Percentiles rank a stretch among this genome's conserved stretches.
phyloP scores from a whole-genome alignment of 2,888 invertebrate genomes.

The Zaprionus bogoriensis region DNA sequence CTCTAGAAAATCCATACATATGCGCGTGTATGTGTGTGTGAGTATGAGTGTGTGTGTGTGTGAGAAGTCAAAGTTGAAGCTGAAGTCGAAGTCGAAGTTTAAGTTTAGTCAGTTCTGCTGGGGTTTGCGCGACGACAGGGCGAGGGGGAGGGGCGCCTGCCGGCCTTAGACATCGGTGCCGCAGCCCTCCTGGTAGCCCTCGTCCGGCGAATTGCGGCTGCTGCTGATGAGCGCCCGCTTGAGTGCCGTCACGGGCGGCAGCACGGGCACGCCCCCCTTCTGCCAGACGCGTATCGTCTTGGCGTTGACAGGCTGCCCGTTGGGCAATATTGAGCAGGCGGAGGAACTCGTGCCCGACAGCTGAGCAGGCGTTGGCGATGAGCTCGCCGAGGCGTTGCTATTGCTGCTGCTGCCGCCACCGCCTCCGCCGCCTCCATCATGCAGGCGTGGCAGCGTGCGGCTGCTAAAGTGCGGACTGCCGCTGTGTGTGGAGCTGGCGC shows the following conservation, averaged over 20 bases:
- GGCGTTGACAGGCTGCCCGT: conserved; percentile 85
- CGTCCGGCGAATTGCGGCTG: conserved; percentile 93
- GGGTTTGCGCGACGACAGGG: no score
- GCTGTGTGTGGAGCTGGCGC: conserved; percentile 51
- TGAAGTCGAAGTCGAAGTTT: conserved; percentile 17
- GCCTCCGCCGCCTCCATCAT: conserved; percentile 56
- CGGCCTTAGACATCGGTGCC: conserved; percentile 95
- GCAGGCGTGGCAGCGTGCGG: conserved; percentile 69
- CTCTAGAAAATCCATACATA: neutral
- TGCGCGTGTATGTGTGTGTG: conserved; percentile 8
- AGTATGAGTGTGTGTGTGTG: neutral
- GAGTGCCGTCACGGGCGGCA: conserved; percentile 92
- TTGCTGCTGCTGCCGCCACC: conserved; percentile 31
- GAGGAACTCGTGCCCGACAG: conserved; percentile 49
- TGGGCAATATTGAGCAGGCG: conserved; percentile 79
- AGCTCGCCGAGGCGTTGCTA: conserved; percentile 48
- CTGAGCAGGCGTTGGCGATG: conserved; percentile 56
- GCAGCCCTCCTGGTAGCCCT: conserved; percentile 96
- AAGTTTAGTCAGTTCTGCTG: conserved; percentile 78
- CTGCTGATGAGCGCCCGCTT: conserved; percentile 92
- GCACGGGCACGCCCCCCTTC: conserved; percentile 91
- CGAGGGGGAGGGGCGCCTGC: neutral
- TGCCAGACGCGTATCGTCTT: conserved; percentile 95
- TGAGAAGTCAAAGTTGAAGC: neutral
- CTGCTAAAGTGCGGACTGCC: conserved; percentile 74